Evolutionary conservation across 2,888 invertebrate species (phyloP).

Genomic region (Keiferia lycopersicella): DNA sequence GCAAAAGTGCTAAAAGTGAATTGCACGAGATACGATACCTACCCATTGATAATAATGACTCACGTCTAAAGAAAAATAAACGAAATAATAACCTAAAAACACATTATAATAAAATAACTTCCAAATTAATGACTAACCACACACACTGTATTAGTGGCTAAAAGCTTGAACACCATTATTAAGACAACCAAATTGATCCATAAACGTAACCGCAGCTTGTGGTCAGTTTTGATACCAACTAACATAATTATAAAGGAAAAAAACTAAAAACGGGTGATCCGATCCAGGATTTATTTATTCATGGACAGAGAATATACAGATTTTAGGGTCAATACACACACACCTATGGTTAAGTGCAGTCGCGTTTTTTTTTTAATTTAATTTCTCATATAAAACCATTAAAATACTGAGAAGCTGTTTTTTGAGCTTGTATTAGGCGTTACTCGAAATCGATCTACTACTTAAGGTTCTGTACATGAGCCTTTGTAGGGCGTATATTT

Average conservation of each 20-base stretch:
- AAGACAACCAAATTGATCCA: conserved; percentile 76
- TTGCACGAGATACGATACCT: too few species aligned
- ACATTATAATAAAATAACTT: not conserved
- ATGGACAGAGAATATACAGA: conserved; percentile 48
- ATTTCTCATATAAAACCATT: too few species aligned
- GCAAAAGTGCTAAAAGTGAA: too few species aligned
- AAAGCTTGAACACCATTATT: conserved; percentile 55
- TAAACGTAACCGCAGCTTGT: conserved; percentile 56
- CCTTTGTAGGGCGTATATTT: too few species aligned
- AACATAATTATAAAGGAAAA: conserved; percentile 70
- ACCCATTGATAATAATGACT: too few species aligned
- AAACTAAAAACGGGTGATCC: conserved; percentile 60
- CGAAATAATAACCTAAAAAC: not conserved
- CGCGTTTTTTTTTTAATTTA: too few species aligned
- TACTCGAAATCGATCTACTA: too few species aligned
- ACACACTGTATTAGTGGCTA: conserved; percentile 32
- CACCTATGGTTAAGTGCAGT: too few species aligned
- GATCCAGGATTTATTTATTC: conserved; percentile 77
- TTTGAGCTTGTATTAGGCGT: too few species aligned
- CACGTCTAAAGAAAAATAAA: not conserved
- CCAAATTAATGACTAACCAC: conserved; percentile 44
- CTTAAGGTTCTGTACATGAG: too few species aligned
- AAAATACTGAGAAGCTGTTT: too few species aligned
- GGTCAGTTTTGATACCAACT: conserved; percentile 75
- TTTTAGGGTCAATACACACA: too few species aligned